phyloP scores from a whole-genome alignment of 2,888 invertebrate species.

The Aleiodes testaceus region DNA sequence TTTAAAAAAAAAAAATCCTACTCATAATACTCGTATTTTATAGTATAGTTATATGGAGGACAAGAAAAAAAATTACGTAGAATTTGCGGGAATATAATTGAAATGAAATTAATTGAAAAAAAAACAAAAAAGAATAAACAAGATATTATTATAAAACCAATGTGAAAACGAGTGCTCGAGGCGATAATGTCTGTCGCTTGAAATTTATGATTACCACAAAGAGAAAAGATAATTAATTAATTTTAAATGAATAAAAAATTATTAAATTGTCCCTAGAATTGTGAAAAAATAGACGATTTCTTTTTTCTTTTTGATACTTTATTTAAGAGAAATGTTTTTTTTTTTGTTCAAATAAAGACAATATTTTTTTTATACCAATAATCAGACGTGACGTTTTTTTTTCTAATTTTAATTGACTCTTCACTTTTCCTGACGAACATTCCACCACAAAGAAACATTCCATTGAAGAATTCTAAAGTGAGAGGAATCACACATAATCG shows the following conservation, averaged over 20 bases:
- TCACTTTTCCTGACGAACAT: conserved; percentile 15
- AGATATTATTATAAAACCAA: conserved; percentile 44
- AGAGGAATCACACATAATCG: no score
- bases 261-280: no score
- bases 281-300: no score
- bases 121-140: conserved; percentile 41
- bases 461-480: conserved; percentile 22
- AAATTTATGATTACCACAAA: not conserved
- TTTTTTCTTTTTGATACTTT: conserved; percentile 2
- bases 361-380: conserved; percentile 28
- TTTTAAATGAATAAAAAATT: not conserved
- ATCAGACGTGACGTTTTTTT: conserved; percentile 37
- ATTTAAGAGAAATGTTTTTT: not conserved
- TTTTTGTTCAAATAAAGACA: conserved; percentile 6
- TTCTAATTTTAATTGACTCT: not conserved
- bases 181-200: conserved; percentile 31
- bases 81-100: conserved; percentile 37
- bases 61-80: conserved; percentile 44
- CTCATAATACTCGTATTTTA: conserved; percentile 63
- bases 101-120: conserved; percentile 36
- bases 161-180: conserved; percentile 51
- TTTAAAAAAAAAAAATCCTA: conserved; percentile 47
- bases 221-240: not conserved
- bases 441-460: conserved; percentile 34
- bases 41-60: conserved; percentile 51